Evolutionary conservation across 2,888 invertebrate genomes (phyloP), one percentile per base, ranked within the genome.

Genomic region (Reticulitermes lucifugus): DNA sequence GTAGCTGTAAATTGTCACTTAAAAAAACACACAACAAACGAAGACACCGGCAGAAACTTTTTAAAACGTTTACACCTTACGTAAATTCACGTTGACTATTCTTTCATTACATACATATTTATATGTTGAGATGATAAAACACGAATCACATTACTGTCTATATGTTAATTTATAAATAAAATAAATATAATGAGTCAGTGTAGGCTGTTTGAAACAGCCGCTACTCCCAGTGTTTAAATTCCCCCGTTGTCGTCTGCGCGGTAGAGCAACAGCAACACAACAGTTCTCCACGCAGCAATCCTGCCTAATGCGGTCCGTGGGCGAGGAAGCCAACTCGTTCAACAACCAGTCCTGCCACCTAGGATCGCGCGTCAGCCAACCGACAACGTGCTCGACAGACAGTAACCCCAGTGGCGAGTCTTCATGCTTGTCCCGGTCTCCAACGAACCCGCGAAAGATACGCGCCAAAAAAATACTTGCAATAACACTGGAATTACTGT

Each of bases 261-360:
- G 73, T 73, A 35, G 21, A 35, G 18, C 18, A 41, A 41, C 73
- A 73, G 6, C 10, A 29, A 35, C 41, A 73, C 41, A 73, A 3
- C 71, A 71, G 29, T 4, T 9, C 41, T 35, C 73, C 7, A 41
- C 73, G 14, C 12, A 18, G 73, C 35, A 73, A 1, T 21, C 21
- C 22, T 73, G 73, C 29, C 41, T 41, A 73, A 73, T 73, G 71
- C n/a, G 73, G 41, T 41, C 73, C 73, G 25, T 29, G 21, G 41
- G 29, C 73, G 73, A 29, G 73, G 73, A 41, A 73, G 73, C 73
- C 41, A 73, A 73, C 73, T 73, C 73, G 41, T 6, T 65, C 65
- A 35, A 41, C 35, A 73, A 73, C 73, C 73, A 73, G 73, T 73
- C 73, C 73, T 35, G 73, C 73, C 73, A 73, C 18, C 3, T 73